These are phyloP conservation scores for Beroe forskalii DNA, from an alignment of 37 sponge, comb jelly and placozoan genomes.

Conservation along the genomic window DNA sequence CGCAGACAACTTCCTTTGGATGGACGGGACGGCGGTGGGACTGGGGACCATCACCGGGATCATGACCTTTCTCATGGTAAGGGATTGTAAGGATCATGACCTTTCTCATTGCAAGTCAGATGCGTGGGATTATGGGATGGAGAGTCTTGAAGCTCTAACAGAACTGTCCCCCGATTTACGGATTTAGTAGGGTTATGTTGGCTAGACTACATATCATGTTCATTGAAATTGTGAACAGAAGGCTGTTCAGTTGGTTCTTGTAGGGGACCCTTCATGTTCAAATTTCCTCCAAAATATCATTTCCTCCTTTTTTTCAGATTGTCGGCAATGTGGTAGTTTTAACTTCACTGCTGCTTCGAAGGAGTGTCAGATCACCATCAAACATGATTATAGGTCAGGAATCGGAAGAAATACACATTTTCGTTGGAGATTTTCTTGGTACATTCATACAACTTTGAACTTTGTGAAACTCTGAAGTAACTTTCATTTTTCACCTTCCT, in stretches of 20 bases:
- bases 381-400: conserved; percentile 39
- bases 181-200: too few relatives aligned
- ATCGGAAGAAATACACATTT: too few relatives aligned
- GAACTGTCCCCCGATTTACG: too few relatives aligned
- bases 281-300: not conserved
- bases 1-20: conserved; percentile 49
- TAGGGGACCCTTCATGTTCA: not conserved
- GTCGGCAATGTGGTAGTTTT: conserved; percentile 42
- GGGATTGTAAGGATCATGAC: too few relatives aligned
- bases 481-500: not conserved
- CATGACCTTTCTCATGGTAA: conserved; percentile 38
- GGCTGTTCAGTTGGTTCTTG: not conserved
- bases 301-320: not conserved
- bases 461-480: not conserved
- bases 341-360: not conserved
- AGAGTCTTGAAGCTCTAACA: too few relatives aligned
- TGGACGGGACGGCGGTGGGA: not conserved
- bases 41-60: conserved; percentile 14
- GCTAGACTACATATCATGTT: too few relatives aligned
- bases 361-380: conserved; percentile 32
- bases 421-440: not conserved
- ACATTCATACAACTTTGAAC: too few relatives aligned
- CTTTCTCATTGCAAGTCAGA: too few relatives aligned
- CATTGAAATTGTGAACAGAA: too few relatives aligned
- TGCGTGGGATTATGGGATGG: too few relatives aligned